phyloP scores from a whole-genome alignment of 2,113 vertebrate species.

The Notarius quadriscutis region DNA sequence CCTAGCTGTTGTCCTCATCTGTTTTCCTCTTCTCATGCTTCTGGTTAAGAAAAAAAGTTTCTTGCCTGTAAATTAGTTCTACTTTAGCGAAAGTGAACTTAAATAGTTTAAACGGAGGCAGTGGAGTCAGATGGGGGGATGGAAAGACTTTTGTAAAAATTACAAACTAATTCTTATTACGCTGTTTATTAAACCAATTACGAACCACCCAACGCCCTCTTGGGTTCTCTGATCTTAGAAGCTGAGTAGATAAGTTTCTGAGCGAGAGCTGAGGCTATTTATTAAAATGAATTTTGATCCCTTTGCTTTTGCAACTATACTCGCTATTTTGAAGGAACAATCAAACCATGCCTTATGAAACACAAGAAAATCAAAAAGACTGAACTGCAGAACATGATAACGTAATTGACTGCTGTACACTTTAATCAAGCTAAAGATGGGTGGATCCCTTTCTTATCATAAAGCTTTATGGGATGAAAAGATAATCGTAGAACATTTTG shows the following conservation, averaged over 20 bases:
- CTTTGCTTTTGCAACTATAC: background rate
- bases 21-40: background rate
- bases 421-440: constrained; percentile 10
- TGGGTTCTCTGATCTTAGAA: background rate
- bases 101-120: background rate
- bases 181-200: constrained; percentile 12
- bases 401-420: background rate
- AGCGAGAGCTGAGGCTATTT: background rate
- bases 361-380: background rate
- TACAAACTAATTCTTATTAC: constrained; percentile 3
- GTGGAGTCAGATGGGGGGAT: too few relatives aligned
- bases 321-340: background rate
- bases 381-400: background rate
- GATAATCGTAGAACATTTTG: background rate
- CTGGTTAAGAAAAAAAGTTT: background rate
- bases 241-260: background rate
- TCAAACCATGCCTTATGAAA: background rate
- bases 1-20: background rate
- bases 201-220: background rate
- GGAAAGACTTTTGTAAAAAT: background rate
- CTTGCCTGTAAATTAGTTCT: background rate
- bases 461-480: background rate
- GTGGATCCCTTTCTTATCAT: background rate
- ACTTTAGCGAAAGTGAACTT: background rate
- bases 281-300: background rate